Conservation (phyloP, 2,797 vertebrate genomes). For the Leptodactylus fallax region DNA sequence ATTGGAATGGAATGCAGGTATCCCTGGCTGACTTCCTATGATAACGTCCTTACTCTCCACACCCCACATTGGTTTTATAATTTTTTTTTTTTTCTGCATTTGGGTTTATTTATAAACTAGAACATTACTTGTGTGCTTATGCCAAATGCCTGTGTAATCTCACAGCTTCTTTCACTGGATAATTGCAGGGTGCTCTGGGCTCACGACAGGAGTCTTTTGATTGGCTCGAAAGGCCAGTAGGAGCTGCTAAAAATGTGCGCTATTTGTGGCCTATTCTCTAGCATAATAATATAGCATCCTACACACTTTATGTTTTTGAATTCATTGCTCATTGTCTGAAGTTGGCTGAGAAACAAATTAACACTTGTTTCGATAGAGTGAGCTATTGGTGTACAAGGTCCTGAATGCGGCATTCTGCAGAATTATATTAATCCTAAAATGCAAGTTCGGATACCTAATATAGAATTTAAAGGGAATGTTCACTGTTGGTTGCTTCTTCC, state of each 20-base stretch:
- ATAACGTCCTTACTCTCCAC: conserved; percentile 46
- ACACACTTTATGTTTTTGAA: conserved; percentile 45
- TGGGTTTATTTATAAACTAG: conserved; percentile 60
- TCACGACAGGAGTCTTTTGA: conserved; percentile 56
- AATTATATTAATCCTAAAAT: background rate
- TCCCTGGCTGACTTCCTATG: conserved; percentile 47
- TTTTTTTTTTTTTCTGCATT: conserved; percentile 4
- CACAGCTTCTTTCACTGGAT: conserved; percentile 58
- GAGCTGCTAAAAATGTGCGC: conserved; percentile 48
- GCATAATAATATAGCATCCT: conserved; percentile 42
- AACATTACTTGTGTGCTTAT: conserved; percentile 61
- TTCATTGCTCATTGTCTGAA: conserved; percentile 37
- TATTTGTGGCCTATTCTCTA: conserved; percentile 58
- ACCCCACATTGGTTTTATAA: conserved; percentile 29
- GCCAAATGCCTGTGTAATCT: conserved; percentile 60
- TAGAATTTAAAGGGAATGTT: background rate
- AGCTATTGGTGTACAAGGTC: background rate
- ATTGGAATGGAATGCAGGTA: conserved; percentile 35
- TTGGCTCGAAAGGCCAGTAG: conserved; percentile 57
- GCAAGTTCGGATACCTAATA: background rate
- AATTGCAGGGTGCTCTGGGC: conserved; percentile 56
- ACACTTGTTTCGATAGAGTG: background rate
- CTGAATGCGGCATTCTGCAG: background rate
- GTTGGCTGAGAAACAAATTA: conserved; percentile 37
- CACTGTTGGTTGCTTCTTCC: background rate